phyloP scores from a whole-genome alignment of 2,113 vertebrate genomes.

The Bagarius yarrelli region DNA sequence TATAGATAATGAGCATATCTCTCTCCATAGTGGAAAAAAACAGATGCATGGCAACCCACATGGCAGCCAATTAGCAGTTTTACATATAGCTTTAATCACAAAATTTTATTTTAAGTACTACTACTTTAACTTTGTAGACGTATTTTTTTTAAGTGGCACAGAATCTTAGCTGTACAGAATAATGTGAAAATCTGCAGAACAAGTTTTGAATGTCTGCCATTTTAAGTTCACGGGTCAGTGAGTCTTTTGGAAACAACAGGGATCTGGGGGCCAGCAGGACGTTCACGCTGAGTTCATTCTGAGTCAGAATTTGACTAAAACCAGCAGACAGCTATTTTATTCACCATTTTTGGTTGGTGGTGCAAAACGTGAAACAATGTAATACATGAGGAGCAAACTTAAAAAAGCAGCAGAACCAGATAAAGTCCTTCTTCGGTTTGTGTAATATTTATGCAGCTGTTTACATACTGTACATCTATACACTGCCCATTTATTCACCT shows the following conservation, averaged over 20 bases:
- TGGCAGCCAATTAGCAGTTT: too few relatives aligned
- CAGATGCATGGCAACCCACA: too few relatives aligned
- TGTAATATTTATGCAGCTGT: neutral
- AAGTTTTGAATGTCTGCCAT: neutral
- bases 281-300: conserved; percentile 1
- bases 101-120: too few relatives aligned
- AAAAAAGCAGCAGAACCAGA: neutral
- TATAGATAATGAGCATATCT: too few relatives aligned
- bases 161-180: neutral
- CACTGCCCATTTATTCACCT: neutral
- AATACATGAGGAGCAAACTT: neutral
- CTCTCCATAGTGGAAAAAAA: too few relatives aligned
- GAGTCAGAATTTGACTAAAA: neutral
- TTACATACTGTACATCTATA: neutral
- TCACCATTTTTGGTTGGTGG: neutral
- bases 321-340: neutral
- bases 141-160: too few relatives aligned
- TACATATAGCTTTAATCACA: too few relatives aligned
- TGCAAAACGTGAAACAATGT: neutral
- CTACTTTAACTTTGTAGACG: too few relatives aligned
- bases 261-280: neutral
- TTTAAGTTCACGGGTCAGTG: neutral
- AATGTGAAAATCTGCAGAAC: neutral
- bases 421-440: neutral
- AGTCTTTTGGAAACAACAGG: neutral